These are phyloP conservation scores for Akabosia matsudoensis DNA, from an alignment of 1,140 invertebrate species.

Conservation along the genomic window DNA sequence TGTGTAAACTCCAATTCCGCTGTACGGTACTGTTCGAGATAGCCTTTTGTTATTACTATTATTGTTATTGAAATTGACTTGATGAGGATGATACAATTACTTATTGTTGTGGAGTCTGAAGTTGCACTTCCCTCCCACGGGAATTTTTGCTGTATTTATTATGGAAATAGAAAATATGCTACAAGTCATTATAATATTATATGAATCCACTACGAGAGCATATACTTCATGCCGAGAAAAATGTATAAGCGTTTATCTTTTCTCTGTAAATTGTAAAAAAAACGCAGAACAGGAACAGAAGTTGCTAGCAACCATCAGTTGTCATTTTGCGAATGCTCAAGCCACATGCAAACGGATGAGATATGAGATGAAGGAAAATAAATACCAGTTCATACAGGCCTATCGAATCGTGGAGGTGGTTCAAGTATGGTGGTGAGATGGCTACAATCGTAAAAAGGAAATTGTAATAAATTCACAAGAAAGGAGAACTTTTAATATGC, in stretches of 20 bases:
- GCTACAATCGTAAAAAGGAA: neutral
- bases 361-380: neutral
- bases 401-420: neutral
- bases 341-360: neutral
- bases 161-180: neutral
- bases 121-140: neutral
- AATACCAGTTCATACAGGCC: neutral
- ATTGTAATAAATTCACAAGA: neutral
- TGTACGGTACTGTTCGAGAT: neutral
- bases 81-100: neutral
- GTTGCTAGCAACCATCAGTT: neutral
- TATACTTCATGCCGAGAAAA: too few relatives aligned
- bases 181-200: neutral
- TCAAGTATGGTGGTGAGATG: neutral
- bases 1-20: neutral
- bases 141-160: conserved; percentile 8
- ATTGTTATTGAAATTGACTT: neutral
- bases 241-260: neutral
- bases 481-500: neutral
- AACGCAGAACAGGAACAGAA: neutral
- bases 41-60: neutral
- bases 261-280: neutral
- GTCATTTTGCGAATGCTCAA: neutral
- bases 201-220: neutral
- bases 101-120: conserved; percentile 2